phyloP scores from a whole-genome alignment of 2,113 vertebrate genomes.

The Salvelinus namaycush region DNA sequence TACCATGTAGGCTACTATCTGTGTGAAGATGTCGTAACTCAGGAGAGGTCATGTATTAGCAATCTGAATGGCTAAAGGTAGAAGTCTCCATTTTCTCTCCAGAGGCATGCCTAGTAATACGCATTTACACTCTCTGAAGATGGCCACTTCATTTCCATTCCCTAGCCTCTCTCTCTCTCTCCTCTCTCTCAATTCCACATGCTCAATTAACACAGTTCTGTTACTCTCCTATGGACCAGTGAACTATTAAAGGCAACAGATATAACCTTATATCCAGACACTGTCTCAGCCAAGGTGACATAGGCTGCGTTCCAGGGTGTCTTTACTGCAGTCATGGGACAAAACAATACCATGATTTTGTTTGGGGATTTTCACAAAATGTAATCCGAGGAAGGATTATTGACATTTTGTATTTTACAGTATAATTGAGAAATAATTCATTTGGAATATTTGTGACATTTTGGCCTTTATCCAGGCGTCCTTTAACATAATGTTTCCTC shows the following conservation, averaged over 20 bases:
- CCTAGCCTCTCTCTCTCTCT: background rate
- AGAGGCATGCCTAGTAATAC: background rate
- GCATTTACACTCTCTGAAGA: background rate
- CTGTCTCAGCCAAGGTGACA: background rate
- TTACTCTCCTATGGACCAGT: background rate
- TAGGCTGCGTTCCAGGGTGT: no score
- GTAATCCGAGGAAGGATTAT: no score
- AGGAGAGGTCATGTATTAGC: background rate
- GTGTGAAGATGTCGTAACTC: slow-evolving; percentile 1
- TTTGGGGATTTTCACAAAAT: no score
- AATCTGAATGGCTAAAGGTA: background rate
- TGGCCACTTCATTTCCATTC: background rate
- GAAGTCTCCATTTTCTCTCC: no score
- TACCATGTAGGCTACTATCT: background rate
- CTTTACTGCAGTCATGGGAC: no score
- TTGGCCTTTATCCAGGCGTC: no score
- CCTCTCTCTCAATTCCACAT: no score
- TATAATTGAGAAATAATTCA: no score
- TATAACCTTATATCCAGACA: slow-evolving; percentile 1
- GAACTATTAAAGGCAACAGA: background rate
- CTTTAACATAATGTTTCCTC: no score
- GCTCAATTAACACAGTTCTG: background rate
- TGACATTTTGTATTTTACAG: no score
- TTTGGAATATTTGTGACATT: no score
- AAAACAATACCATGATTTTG: no score